phyloP scores from a whole-genome alignment of 2,888 invertebrate genomes.

The Hirtodrosophila duncani region DNA sequence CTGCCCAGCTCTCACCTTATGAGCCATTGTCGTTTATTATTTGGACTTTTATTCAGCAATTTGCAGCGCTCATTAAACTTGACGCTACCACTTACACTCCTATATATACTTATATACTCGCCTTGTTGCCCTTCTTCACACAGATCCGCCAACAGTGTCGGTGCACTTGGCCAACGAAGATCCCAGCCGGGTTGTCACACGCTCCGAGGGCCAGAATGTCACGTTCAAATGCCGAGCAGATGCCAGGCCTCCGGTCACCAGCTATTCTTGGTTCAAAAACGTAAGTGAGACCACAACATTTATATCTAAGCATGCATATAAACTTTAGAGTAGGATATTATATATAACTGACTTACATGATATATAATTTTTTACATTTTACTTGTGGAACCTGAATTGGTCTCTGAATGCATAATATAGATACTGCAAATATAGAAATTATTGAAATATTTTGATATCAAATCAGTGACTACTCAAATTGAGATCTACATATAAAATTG shows the following conservation, averaged over 20 bases:
- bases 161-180: slow-evolving; percentile 84
- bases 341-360: too few relatives aligned
- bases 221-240: slow-evolving; percentile 88
- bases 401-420: too few relatives aligned
- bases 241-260: slow-evolving; percentile 86
- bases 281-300: slow-evolving; percentile 83
- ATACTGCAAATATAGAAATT: too few relatives aligned
- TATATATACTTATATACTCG: background rate
- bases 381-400: too few relatives aligned
- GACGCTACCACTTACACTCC: slow-evolving; percentile 42
- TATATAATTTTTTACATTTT: too few relatives aligned
- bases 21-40: slow-evolving; percentile 74
- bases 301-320: too few relatives aligned
- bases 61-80: slow-evolving; percentile 73
- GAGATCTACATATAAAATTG: too few relatives aligned
- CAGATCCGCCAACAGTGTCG: slow-evolving; percentile 88
- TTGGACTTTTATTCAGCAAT: slow-evolving; percentile 73
- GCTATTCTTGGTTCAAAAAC: slow-evolving; percentile 89
- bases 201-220: slow-evolving; percentile 86
- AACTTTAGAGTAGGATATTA: too few relatives aligned
- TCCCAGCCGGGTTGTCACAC: slow-evolving; percentile 81
- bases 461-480: too few relatives aligned
- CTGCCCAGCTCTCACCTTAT: slow-evolving; percentile 50
- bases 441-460: too few relatives aligned
- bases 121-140: slow-evolving; percentile 38